These are phyloP conservation scores for Dicranocentrus wangi DNA, from an alignment of 2,888 invertebrate species.

Conservation along the genomic window DNA sequence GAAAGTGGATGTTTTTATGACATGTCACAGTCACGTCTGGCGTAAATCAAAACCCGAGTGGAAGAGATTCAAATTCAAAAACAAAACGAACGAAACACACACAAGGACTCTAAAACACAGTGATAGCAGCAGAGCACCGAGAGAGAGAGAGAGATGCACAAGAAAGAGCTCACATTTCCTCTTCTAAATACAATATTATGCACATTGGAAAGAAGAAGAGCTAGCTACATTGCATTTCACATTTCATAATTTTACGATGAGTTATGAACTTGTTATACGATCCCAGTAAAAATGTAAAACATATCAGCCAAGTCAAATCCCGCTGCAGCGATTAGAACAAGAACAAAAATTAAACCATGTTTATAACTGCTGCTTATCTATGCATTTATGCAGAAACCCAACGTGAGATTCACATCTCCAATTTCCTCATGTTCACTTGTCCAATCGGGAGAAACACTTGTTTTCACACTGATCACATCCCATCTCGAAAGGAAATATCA, in stretches of 20 bases:
- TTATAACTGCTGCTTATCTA: slow-evolving; percentile 28
- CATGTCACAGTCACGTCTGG: slow-evolving; percentile 8
- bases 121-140: not conserved
- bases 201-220: not conserved
- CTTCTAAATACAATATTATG: slow-evolving; percentile 1
- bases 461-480: slow-evolving; percentile 45
- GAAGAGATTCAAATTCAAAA: slow-evolving; percentile 6
- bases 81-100: not conserved
- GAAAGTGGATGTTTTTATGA: slow-evolving; percentile 19
- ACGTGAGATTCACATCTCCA: slow-evolving; percentile 17
- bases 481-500: not conserved
- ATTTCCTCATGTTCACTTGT: slow-evolving; percentile 19
- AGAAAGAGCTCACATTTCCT: slow-evolving; percentile 48
- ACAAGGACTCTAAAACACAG: not conserved
- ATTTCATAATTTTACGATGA: slow-evolving; percentile 53
- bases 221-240: no score
- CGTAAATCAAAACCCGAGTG: slow-evolving; percentile 46
- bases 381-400: slow-evolving; percentile 22
- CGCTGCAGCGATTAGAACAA: no score
- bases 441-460: slow-evolving; percentile 10
- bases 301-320: no score
- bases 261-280: slow-evolving; percentile 48
- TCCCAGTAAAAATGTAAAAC: slow-evolving; percentile 8
- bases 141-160: no score
- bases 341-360: slow-evolving; percentile 11